Conservation (phyloP, 1,140 invertebrate genomes). For the Venustaconcha ellipsiformis region DNA sequence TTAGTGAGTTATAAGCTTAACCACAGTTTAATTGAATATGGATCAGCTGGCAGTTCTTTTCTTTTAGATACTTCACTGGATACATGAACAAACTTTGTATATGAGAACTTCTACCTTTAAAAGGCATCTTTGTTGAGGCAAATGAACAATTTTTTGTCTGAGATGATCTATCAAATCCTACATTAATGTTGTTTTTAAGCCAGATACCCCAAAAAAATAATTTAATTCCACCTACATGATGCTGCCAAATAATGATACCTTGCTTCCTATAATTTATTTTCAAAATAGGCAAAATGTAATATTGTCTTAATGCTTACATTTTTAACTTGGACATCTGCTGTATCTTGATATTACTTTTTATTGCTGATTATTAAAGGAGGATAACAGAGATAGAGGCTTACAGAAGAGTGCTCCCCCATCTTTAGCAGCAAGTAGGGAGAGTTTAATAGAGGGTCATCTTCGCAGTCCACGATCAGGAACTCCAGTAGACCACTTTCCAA, state of each 20-base stretch:
- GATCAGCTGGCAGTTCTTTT: no score
- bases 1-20: no score
- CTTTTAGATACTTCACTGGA: no score
- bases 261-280: neutral
- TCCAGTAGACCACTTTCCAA: slow-evolving; percentile 43
- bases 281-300: neutral
- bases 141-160: no score
- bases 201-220: neutral
- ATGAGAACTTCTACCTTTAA: no score
- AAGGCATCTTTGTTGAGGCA: no score
- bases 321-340: neutral
- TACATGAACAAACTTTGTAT: no score
- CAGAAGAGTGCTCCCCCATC: slow-evolving; percentile 65
- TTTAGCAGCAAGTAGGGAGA: slow-evolving; percentile 61
- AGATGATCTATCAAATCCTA: no score
- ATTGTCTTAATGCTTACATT: no score
- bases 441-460: slow-evolving; percentile 45
- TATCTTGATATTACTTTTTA: neutral
- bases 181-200: no score
- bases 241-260: neutral
- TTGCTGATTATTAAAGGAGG: slow-evolving; percentile 14
- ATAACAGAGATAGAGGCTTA: slow-evolving; percentile 38
- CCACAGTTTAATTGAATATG: no score
- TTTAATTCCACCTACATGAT: neutral
- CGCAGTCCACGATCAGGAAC: slow-evolving; percentile 50